These are phyloP conservation scores for Psilanteris sp. DNA, from an alignment of 1,140 invertebrate species.

Conservation along the genomic window DNA sequence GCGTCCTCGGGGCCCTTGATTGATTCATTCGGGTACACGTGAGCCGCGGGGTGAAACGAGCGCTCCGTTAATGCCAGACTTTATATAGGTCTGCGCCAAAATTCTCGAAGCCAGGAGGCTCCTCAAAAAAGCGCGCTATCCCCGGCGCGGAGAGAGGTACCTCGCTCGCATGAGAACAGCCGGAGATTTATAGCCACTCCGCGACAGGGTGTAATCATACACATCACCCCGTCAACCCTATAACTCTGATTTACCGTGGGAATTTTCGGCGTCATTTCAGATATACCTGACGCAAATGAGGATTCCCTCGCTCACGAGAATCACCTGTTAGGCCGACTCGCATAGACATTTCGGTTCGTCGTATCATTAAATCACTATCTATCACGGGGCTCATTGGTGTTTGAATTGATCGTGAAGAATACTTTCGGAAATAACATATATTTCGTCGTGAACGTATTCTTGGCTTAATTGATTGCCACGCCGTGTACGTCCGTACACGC, in stretches of 20 bases:
- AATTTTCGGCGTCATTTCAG: conserved; percentile 69
- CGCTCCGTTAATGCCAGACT: conserved; percentile 37
- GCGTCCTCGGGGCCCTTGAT: not conserved
- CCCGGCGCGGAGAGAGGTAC: conserved; percentile 54
- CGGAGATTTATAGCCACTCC: conserved; percentile 75
- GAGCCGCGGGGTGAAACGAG: too few species aligned
- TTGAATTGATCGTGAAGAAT: not conserved
- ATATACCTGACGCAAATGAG: conserved; percentile 56
- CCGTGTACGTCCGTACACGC: too few species aligned
- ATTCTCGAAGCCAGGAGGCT: conserved; percentile 35
- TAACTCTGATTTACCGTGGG: conserved; percentile 78
- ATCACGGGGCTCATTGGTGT: conserved; percentile 8
- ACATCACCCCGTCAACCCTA: conserved; percentile 76
- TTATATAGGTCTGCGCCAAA: conserved; percentile 24
- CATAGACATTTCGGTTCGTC: too few species aligned
- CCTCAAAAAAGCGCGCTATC: conserved; percentile 34
- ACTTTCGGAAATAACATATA: not conserved
- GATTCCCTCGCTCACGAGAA: conserved; percentile 50
- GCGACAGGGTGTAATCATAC: conserved; percentile 78
- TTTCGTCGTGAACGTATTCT: conserved; percentile 39
- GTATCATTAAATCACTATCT: conserved; percentile 22
- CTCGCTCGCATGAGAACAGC: conserved; percentile 57
- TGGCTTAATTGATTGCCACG: too few species aligned
- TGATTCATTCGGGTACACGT: too few species aligned
- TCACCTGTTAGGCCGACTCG: conserved; percentile 35